Evolutionary conservation across 2,888 invertebrate species (phyloP).

Genomic region (Polyommatus iphigenia): DNA sequence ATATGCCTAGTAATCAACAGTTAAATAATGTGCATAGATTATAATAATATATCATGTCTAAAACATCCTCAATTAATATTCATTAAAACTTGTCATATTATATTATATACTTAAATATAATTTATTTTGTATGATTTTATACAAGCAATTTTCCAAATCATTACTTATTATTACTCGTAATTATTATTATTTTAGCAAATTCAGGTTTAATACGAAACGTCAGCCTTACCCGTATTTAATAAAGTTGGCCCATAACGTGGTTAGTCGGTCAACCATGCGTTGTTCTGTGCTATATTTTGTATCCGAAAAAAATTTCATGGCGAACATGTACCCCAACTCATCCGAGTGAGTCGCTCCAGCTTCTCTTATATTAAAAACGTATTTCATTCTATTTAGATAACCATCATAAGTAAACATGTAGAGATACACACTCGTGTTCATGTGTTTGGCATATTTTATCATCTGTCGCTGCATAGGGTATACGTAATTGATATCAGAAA

Average conservation of each 20-base stretch:
- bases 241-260: no score
- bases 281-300: conserved; percentile 40
- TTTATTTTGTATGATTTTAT: no score
- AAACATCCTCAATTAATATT: no score
- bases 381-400: conserved; percentile 43
- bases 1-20: no score
- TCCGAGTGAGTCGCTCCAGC: conserved; percentile 49
- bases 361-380: conserved; percentile 35
- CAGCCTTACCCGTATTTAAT: no score
- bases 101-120: no score
- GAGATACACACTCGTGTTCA: conserved; percentile 45
- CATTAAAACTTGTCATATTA: no score
- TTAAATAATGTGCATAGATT: no score
- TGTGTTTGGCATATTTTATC: conserved; percentile 40
- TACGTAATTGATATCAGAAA: conserved; percentile 53
- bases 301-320: conserved; percentile 38
- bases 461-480: conserved; percentile 52
- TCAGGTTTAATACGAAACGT: not conserved
- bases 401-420: conserved; percentile 51
- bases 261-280: conserved; percentile 44
- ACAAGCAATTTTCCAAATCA: no score
- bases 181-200: no score
- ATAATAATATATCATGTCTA: no score
- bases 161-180: no score
- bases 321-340: conserved; percentile 52